These are phyloP conservation scores for Anagrus nilaparvatae DNA, from an alignment of 1,140 invertebrate species.

Conservation along the genomic window DNA sequence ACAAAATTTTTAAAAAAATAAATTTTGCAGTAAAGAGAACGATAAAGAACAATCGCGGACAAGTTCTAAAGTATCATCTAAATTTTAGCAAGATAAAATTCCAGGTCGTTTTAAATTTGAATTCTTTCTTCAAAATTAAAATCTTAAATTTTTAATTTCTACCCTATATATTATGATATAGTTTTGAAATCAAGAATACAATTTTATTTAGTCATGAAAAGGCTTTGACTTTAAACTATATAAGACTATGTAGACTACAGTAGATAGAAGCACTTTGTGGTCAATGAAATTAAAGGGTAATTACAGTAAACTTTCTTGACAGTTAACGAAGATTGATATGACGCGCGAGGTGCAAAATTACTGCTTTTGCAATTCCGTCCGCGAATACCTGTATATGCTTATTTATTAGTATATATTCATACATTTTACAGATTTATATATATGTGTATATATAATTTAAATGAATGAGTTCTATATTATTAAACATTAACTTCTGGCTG, in stretches of 20 bases:
- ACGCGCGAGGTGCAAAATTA: conserved; percentile 18
- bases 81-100: too few species aligned
- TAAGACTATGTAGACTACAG: background rate
- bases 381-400: background rate
- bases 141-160: too few species aligned
- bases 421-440: conserved; percentile 9
- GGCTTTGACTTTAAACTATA: conserved; percentile 7
- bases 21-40: too few species aligned
- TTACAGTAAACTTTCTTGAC: conserved; percentile 22
- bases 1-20: too few species aligned
- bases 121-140: too few species aligned
- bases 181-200: too few species aligned
- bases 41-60: too few species aligned
- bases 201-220: conserved; percentile 18
- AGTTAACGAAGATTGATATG: conserved; percentile 27
- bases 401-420: conserved; percentile 1
- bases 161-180: too few species aligned
- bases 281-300: conserved; percentile 27
- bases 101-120: too few species aligned
- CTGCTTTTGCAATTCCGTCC: conserved; percentile 12
- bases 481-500: conserved; percentile 18
- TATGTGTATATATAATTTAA: too few species aligned
- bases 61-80: too few species aligned
- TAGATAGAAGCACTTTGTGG: conserved; percentile 15
- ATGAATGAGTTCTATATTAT: too few species aligned